Evolutionary conservation across 2,113 vertebrate genomes (phyloP).

Genomic region (Hydrolagus affinis): DNA sequence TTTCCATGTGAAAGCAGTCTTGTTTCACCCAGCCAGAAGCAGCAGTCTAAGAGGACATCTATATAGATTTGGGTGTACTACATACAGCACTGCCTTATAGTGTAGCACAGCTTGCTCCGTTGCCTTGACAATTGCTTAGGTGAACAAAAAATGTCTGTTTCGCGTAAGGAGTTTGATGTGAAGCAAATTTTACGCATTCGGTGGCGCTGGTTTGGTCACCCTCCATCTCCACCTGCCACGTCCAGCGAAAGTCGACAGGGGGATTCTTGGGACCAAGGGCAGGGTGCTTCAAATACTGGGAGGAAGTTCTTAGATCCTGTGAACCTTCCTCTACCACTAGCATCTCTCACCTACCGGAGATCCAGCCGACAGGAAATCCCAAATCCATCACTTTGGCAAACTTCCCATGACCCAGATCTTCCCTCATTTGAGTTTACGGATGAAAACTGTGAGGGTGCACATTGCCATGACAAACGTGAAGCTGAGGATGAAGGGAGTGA

Average conservation of each 20-base stretch:
- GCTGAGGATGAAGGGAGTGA: slow-evolving; percentile 59
- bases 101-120: slow-evolving; percentile 61
- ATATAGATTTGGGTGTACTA: slow-evolving; percentile 52
- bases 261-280: slow-evolving; percentile 68
- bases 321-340: slow-evolving; percentile 54
- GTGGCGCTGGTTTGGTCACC: slow-evolving; percentile 96
- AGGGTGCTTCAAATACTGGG: slow-evolving; percentile 55
- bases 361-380: slow-evolving; percentile 80
- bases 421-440: slow-evolving; percentile 62
- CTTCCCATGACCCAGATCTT: slow-evolving; percentile 72
- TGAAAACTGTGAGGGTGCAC: slow-evolving; percentile 55
- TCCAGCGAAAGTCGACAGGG: slow-evolving; percentile 61
- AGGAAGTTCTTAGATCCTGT: slow-evolving; percentile 74
- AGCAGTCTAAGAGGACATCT: slow-evolving; percentile 49
- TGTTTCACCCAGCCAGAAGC: slow-evolving; percentile 50
- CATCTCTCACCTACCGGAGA: slow-evolving; percentile 64
- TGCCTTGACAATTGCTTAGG: slow-evolving; percentile 77
- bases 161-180: slow-evolving; percentile 95
- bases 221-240: slow-evolving; percentile 62
- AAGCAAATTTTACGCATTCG: slow-evolving; percentile 95
- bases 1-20: slow-evolving; percentile 43
- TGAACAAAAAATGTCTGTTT: slow-evolving; percentile 84
- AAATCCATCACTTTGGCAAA: slow-evolving; percentile 68
- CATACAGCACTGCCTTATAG: slow-evolving; percentile 34
- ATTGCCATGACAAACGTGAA: slow-evolving; percentile 55